Evolutionary conservation across 2,113 vertebrate genomes (phyloP), one percentile per base, ranked within the genome.

Genomic region (Puma concolor): DNA sequence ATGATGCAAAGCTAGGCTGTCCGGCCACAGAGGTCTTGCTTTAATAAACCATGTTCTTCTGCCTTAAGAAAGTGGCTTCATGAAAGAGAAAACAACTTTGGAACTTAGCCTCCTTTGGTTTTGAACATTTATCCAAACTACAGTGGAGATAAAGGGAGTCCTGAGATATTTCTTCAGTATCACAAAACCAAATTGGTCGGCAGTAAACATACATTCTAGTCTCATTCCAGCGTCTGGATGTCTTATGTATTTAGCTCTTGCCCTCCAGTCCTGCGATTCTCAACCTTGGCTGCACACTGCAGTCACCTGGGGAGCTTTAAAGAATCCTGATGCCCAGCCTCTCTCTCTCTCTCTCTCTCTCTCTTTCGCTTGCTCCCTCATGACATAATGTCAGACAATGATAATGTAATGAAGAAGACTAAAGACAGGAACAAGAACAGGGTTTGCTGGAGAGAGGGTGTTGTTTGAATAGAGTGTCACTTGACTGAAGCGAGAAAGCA

Each of bases 111-210:
- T 80, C 89, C 71, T 63, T 79, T 76, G 60, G 19, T 69, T 54
- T 29, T 38, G 57, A 38, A 88, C 71, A 88, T 38, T 84, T 86
- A 33, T 63, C 15, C 85, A 79, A 69, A 95, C 11, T 69, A 3
- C 13, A 11, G 0, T 54, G 66, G 36, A 67, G 31, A 10, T n/a
- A 12, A 80, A 88, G 38, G 31, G 29, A 21, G 25, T 23, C 72
- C 77, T 77, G 71, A 95, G 83, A 69, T 17, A 48, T 11, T 6
- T n/a, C 41, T 80, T 79, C 7, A 4, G 31, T 21, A 81, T 67
- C 79, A 74, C n/a, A 36, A 72, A 91, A 74, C 27, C 48, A 79
- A 81, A 31, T 1, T 50, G 41, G 9, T 50, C 19, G 41, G 25
- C 1, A 52, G 6, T 8, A 63, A 41, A 4, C 25, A 41, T 76